Base-by-base conservation (phyloP, 1,140 invertebrate genomes). In the Trichonephila inaurata region DNA sequence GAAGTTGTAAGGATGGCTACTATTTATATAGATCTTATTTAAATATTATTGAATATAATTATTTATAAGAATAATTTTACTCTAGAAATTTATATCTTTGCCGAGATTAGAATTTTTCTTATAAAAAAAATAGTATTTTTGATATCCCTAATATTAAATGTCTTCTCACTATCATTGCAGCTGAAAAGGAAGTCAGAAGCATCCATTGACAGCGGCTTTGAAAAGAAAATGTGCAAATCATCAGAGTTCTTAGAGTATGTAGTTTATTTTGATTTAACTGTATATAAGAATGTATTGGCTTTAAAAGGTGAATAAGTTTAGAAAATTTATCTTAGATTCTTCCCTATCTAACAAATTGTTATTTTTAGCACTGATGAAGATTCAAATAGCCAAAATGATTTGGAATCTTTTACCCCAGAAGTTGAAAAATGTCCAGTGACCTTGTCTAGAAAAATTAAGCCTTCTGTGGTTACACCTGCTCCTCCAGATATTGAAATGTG, bases 111-210 rank as follows among this genome's bases (percentile, higher is more conserved):
- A 4, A 40, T 40, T 40, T 40, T 4, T 40, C 33, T 40, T 40
- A 3, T 40, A 4, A 40, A 40, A 40, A 40, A 40, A 28, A 28
- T 28, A 28, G 1, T 40, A 51, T 51, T 12, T 51, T 51, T 51
- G 51, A 51, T 51, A 10, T 51, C 33, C 7, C 7, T 51, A 51
- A 12, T 12, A 10, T 51, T 51, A 51, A 51, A 51, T 51, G 51
- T 51, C 51, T 10, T 51, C 5, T 51, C 10, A 51, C 51, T 10
- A 51, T 51, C 51, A 51, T 51, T 44, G 16, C 33, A 92, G 82
- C 81, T 92, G 16, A 92, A 92, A 92, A 92, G 91, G 66, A 92
- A 92, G 40, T 92, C 91, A 6, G 91, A 92, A 72, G 91, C 91
- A 87, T 92, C 85, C 62, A 87, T 60, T 72, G 91, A 92, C 28